A percentile compares a stretch with the other conserved stretches of the same genome.
Evolutionary conservation across 2,113 vertebrate genomes (phyloP).

Genomic region (Columba livia): DNA sequence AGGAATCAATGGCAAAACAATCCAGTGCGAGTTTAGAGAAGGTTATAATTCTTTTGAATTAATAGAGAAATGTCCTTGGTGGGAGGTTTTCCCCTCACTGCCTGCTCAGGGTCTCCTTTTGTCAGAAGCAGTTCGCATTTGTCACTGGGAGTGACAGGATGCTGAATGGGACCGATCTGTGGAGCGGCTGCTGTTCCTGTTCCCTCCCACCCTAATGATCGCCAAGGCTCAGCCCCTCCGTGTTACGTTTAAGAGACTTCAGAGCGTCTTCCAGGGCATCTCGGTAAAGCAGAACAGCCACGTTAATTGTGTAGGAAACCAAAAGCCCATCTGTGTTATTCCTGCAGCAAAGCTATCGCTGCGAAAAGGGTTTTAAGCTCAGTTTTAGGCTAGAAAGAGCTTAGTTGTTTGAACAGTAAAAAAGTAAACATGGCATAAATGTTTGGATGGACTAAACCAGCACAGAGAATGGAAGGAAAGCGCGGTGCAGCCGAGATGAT

Average conservation of each 20-base stretch:
- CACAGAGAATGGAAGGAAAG: neutral
- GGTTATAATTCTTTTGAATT: neutral
- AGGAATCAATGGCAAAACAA: neutral
- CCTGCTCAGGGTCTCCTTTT: neutral
- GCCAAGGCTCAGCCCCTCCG: neutral
- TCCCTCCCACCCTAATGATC: neutral
- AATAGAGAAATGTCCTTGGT: fast-evolving
- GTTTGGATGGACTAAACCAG: neutral
- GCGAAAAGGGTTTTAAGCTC: neutral
- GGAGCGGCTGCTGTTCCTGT: neutral
- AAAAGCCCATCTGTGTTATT: neutral
- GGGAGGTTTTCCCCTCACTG: neutral
- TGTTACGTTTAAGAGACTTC: neutral
- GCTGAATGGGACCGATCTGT: neutral
- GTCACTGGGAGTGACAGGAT: neutral
- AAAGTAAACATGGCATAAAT: fast-evolving
- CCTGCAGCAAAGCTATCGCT: neutral
- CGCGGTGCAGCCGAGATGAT: neutral
- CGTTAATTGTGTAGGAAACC: neutral
- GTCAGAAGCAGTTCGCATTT: neutral
- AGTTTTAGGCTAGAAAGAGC: neutral
- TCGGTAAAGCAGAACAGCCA: neutral
- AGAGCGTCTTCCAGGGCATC: neutral
- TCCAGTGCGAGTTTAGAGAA: fast-evolving
- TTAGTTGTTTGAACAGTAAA: neutral